Percentiles rank a stretch among this genome's conserved stretches.
These are phyloP conservation scores for Dinomys branickii DNA, from an alignment of 2,113 vertebrate genomes.

Conservation along the genomic window DNA sequence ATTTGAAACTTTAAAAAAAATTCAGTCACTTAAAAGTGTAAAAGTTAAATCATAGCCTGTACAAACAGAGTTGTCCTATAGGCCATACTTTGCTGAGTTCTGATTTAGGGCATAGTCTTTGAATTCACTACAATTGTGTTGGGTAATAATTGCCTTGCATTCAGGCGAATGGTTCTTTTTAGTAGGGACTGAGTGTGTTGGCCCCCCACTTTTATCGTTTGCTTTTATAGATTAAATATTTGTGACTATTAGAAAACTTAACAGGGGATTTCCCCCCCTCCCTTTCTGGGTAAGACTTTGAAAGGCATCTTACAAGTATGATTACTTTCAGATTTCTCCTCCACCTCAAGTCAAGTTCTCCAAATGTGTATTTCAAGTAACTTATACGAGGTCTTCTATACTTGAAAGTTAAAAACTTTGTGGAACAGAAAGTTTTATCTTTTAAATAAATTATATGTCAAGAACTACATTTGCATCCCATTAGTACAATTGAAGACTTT, in stretches of 20 bases:
- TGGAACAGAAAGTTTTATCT: background rate
- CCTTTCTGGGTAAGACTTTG: slow-evolving; percentile 35
- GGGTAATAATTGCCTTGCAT: background rate
- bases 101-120: background rate
- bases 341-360: background rate
- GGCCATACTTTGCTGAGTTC: background rate
- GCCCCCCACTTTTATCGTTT: background rate
- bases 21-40: background rate
- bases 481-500: slow-evolving; percentile 14
- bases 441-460: slow-evolving; percentile 55
- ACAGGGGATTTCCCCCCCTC: background rate
- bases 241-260: slow-evolving; percentile 21
- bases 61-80: background rate
- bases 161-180: slow-evolving; percentile 9
- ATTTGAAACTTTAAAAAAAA: slow-evolving; percentile 17
- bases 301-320: background rate
- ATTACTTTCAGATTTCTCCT: slow-evolving; percentile 54
- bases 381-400: background rate
- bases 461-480: slow-evolving; percentile 14
- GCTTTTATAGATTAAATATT: slow-evolving; percentile 22
- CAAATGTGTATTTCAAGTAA: slow-evolving; percentile 55
- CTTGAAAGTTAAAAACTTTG: slow-evolving; percentile 15
- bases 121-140: background rate
- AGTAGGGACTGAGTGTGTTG: slow-evolving; percentile 16
- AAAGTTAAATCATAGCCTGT: background rate